Evolutionary conservation across 2,888 invertebrate genomes (phyloP).

Genomic region (Fragum whitleyi): DNA sequence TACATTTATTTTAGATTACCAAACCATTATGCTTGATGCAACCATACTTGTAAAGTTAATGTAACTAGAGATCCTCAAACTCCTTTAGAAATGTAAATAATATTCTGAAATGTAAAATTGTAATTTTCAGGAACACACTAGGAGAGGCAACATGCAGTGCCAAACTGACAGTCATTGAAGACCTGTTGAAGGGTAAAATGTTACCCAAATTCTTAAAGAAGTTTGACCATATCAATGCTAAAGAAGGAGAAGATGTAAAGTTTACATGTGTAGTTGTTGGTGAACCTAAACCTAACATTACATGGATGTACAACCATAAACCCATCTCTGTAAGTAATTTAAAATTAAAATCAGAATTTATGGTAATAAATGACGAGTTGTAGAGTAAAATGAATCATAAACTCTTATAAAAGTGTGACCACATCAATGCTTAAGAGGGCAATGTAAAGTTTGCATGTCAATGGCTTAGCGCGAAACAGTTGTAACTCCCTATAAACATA

Average conservation of each 20-base stretch:
- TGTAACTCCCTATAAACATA: no score
- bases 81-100: no score
- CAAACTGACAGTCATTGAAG: conserved; percentile 75
- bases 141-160: conserved; percentile 80
- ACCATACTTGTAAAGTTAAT: no score
- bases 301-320: conserved; percentile 82
- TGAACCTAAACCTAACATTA: conserved; percentile 81
- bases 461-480: not conserved
- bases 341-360: conserved; percentile 62
- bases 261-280: conserved; percentile 83
- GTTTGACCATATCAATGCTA: conserved; percentile 73
- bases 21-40: no score
- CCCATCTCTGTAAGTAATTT: conserved; percentile 63
- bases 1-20: no score
- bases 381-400: conserved; percentile 73
- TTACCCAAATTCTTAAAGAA: conserved; percentile 78
- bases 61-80: no score
- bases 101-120: no score
- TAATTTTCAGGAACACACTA: conserved; percentile 69
- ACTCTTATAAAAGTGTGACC: conserved; percentile 76
- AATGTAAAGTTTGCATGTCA: conserved; percentile 80
- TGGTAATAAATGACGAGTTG: conserved; percentile 74
- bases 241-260: conserved; percentile 76
- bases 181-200: conserved; percentile 69
- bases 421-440: conserved; percentile 72